Percentiles rank a stretch among this genome's conserved stretches.
Evolutionary conservation across 2,888 invertebrate species (phyloP).

Genomic region (Drosophila austrosaltans): DNA sequence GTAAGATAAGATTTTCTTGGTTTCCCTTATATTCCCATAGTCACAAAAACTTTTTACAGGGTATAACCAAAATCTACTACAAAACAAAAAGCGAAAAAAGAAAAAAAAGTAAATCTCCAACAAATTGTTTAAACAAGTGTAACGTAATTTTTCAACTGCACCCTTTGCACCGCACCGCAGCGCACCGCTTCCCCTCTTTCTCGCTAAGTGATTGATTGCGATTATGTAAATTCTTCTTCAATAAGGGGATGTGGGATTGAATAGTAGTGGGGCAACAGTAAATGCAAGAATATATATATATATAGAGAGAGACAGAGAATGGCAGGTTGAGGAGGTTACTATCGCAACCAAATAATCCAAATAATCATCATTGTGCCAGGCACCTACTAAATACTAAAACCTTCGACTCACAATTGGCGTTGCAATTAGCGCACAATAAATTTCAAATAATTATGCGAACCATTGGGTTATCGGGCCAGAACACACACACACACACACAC

Average conservation of each 20-base stretch:
- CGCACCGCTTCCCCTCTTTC: neutral
- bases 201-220: constrained; percentile 76
- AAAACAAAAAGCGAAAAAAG: constrained; percentile 12
- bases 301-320: neutral
- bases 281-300: too few species aligned
- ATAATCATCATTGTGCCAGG: constrained; percentile 13
- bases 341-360: neutral
- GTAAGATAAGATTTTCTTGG: too few species aligned
- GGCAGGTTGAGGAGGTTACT: constrained; percentile 1
- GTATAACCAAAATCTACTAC: constrained; percentile 27
- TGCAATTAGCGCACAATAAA: constrained; percentile 72
- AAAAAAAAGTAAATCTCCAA: constrained; percentile 27
- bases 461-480: constrained; percentile 3
- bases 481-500: constrained; percentile 19
- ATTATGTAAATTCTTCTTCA: constrained; percentile 67
- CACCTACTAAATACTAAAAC: constrained; percentile 56
- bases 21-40: too few species aligned
- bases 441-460: constrained; percentile 62
- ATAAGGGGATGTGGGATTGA: too few species aligned
- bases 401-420: constrained; percentile 48
- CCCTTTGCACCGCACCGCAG: constrained; percentile 14
- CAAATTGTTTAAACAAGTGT: constrained; percentile 76
- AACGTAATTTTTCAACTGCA: constrained; percentile 78
- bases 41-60: neutral
- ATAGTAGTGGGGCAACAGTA: too few species aligned